Evolutionary conservation across 92 coral and sea anemone species (phyloP).

Genomic region (Montipora capitata): DNA sequence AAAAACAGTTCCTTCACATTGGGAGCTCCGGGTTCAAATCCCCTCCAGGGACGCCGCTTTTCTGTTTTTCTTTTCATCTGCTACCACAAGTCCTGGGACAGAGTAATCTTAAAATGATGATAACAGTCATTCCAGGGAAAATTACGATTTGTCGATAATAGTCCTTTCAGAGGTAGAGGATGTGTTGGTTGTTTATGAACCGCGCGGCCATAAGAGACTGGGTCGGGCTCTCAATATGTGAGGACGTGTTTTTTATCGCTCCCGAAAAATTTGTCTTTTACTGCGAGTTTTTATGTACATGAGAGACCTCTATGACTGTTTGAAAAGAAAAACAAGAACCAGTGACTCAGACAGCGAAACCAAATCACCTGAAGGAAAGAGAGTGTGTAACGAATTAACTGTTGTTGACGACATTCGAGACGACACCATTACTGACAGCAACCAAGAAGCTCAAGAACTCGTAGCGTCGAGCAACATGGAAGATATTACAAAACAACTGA

Average conservation of each 20-base stretch:
- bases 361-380: slow-evolving; percentile 14
- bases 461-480: background rate
- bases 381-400: no score
- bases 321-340: background rate
- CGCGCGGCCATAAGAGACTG: no score
- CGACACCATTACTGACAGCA: background rate
- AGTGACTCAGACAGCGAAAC: slow-evolving; percentile 11
- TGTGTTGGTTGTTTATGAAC: no score
- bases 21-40: no score
- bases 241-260: background rate
- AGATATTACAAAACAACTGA: background rate
- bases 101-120: no score
- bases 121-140: no score
- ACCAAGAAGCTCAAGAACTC: background rate
- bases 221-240: background rate
- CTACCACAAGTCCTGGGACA: no score
- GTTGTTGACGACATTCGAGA: background rate
- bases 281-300: background rate
- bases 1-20: no score
- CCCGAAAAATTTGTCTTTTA: background rate
- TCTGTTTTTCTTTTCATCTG: no score
- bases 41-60: no score
- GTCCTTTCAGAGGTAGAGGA: no score
- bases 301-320: background rate
- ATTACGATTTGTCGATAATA: no score